Base-by-base conservation (phyloP, 2,797 vertebrate genomes). In the Tinamus major region DNA sequence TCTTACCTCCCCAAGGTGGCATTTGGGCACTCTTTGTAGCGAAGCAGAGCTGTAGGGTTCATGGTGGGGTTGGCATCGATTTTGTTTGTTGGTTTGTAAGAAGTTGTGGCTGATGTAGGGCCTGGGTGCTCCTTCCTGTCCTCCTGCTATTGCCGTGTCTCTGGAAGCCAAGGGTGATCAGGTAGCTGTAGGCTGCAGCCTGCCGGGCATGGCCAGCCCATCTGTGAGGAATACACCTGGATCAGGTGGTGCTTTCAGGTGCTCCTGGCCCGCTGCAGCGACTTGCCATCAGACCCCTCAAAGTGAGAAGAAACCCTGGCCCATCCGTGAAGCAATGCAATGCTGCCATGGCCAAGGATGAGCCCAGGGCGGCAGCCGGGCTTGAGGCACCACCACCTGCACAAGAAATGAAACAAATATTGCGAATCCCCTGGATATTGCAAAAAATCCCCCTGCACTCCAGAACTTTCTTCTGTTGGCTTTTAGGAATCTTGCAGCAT, bases 1-100 rank as follows among this genome's bases (percentile, higher is more conserved):
- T 83, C 48, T 37, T 23, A 65, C 44, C 53, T n/a, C 1, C 13
- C 7, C 51, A 29, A 2, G 3, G 61, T 39, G 68, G 48, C 18
- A 1, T 31, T 63, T 1, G 3, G 19, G 39, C 1, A 4, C 4
- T 33, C n/a, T 59, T 8, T 17, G 10, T 3, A 3, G n/a, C 16
- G 0, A 35, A 63, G 68, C 2, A 5, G 42, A 1, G 8, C 65
- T 12, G 0, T 1, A 1, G 26, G 44, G 23, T 24, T 62, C 6
- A 0, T 19, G 15, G 33, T 24, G 31, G 33, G 24, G 1, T 48
- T 39, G 5, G 17, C 46, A 49, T 42, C 41, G 67, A 7, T 58
- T 70, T 58, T 29, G 58, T 29, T 59, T 37, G 7, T 42, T 58
- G 35, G 58, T 29, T 56, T 37, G 6, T 42, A 55, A 59, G 85